Evolutionary conservation across 2,888 invertebrate genomes (phyloP).

Genomic region (Drosophila mimica): DNA sequence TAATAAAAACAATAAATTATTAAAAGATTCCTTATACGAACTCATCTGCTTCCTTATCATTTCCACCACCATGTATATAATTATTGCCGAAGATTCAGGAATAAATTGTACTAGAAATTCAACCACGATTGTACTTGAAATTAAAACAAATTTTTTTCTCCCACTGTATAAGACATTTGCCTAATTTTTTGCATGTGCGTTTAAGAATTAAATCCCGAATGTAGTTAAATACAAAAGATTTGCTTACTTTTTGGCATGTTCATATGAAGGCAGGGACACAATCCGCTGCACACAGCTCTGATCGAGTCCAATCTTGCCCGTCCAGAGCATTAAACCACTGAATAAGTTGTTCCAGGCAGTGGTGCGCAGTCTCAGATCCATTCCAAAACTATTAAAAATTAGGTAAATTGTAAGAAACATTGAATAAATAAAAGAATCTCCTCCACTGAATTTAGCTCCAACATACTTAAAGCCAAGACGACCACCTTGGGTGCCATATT

Average conservation of each 20-base stretch:
- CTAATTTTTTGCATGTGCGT: background rate
- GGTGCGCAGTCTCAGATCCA: slow-evolving; percentile 88
- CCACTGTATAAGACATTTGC: too few species aligned
- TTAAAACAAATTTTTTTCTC: too few species aligned
- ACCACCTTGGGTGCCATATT: slow-evolving; percentile 82
- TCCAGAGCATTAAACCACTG: slow-evolving; percentile 88
- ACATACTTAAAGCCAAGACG: slow-evolving; percentile 84
- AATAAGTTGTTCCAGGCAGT: slow-evolving; percentile 88
- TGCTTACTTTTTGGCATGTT: slow-evolving; percentile 86
- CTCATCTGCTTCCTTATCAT: too few species aligned
- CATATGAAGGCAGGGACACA: slow-evolving; percentile 87
- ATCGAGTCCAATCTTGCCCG: slow-evolving; percentile 89
- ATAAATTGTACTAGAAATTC: too few species aligned
- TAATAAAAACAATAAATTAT: too few species aligned
- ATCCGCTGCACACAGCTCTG: slow-evolving; percentile 91
- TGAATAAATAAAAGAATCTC: background rate
- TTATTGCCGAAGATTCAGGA: too few species aligned
- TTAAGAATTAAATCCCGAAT: background rate
- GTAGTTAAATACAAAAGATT: background rate
- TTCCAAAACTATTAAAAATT: slow-evolving; percentile 86
- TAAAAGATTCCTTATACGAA: too few species aligned
- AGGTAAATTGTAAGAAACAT: too few species aligned
- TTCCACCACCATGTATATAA: too few species aligned
- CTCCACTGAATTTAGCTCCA: background rate
- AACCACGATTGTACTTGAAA: too few species aligned